phyloP scores from a whole-genome alignment of 2,797 vertebrate species.

The Pipistrellus nathusii region DNA sequence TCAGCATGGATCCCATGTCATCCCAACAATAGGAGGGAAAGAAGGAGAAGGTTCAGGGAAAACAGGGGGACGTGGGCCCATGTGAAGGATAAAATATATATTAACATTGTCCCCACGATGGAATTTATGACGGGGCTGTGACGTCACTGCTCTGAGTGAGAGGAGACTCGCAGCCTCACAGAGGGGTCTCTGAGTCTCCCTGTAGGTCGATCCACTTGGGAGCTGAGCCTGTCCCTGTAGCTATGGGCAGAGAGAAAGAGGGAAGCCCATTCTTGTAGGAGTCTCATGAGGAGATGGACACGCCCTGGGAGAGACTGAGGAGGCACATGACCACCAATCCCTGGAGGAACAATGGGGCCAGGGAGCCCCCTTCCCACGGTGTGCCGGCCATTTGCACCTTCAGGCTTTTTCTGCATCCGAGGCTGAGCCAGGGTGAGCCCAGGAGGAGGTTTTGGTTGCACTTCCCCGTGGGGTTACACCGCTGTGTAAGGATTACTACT shows the following conservation, averaged over 20 bases:
- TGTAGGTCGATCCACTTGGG: no score
- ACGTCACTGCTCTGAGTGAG: not conserved
- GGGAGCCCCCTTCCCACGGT: fast-evolving
- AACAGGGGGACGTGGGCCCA: no score
- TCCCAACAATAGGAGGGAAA: not conserved
- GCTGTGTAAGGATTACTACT: not conserved
- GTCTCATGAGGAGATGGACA: not conserved
- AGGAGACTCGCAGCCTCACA: no score
- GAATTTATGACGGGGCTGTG: no score
- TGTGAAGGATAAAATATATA: not conserved
- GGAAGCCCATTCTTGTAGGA: not conserved
- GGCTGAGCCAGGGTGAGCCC: not conserved
- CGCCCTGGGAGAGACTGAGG: not conserved
- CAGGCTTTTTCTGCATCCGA: no score
- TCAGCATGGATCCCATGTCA: no score
- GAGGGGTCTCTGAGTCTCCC: not conserved
- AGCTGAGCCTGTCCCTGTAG: not conserved
- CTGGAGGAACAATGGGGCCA: not conserved
- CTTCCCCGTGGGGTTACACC: not conserved
- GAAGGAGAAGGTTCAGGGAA: no score
- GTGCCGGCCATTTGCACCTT: no score
- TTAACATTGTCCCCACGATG: fast-evolving
- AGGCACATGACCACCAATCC: fast-evolving
- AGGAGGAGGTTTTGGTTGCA: not conserved
- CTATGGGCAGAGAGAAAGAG: not conserved